A percentile compares a stretch with the other conserved stretches of the same genome.
Conservation (phyloP, 2,797 vertebrate genomes). For the Sebastes baramenuke region DNA sequence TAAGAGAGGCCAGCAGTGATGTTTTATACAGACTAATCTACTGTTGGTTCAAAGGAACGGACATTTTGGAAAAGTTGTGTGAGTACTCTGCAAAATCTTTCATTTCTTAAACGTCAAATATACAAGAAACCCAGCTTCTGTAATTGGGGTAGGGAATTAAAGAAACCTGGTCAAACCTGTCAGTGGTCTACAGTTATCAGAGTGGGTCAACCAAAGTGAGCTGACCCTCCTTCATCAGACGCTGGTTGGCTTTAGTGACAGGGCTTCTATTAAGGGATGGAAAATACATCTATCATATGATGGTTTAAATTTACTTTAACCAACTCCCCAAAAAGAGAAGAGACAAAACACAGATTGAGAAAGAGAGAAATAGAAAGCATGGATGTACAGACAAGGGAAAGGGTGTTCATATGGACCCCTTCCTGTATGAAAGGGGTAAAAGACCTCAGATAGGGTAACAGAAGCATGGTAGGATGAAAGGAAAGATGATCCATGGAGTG, state of each 20-base stretch:
- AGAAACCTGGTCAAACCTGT: background rate
- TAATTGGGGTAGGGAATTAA: no score
- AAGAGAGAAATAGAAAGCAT: no score
- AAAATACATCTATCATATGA: background rate
- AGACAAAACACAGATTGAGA: no score
- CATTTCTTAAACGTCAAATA: no score
- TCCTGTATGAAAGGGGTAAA: background rate
- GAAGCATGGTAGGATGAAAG: background rate
- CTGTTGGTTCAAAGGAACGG: background rate
- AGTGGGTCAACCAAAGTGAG: background rate
- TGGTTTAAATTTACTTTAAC: background rate
- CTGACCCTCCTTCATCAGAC: background rate
- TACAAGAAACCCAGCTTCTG: no score
- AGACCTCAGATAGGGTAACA: background rate
- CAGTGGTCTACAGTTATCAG: background rate
- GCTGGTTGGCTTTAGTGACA: background rate
- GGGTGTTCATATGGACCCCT: background rate
- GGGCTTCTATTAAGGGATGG: background rate
- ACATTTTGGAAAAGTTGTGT: background rate
- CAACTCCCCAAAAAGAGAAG: no score
- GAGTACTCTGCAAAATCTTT: no score
- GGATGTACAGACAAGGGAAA: background rate
- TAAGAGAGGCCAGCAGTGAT: background rate
- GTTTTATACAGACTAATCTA: background rate
- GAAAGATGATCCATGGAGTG: background rate